Evolutionary conservation across 2,797 vertebrate species (phyloP), one percentile per base, ranked within the genome.

Genomic region (Notolepis coatsorum): DNA sequence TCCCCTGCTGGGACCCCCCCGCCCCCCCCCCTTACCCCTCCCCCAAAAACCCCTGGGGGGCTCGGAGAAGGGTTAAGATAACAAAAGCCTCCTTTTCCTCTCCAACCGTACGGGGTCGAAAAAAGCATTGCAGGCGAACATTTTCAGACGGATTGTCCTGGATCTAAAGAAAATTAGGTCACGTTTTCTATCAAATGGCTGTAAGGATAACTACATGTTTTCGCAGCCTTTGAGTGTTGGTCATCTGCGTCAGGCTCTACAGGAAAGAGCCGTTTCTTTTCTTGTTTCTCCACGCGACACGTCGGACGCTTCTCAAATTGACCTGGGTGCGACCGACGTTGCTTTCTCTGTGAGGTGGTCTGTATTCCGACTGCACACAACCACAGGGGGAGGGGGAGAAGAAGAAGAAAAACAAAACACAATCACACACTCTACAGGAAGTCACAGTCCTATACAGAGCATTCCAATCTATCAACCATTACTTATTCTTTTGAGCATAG

Each of bases 1-100:
- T 72, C 74, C 78, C 83, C 80, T 71, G 41, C 81, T 86, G 80
- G 48, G 74, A 70, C 79, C 49, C 80, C 61, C 51, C 45, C 17
- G 41, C 67, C 56, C 23, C 10, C 23, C 17, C 59, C 55, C 10
- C n/a, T n/a, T n/a, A n/a, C n/a, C 50, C 43, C 66, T 71, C 55
- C 66, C 43, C 52, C 71, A 64, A 66, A 46, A 73, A 21, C 58
- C 71, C 68, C 7, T 5, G 53, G 69, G 79, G 73, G 69, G 28
- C 61, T 45, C 65, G 71, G 33, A 62, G 61, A 63, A 75, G 52
- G 61, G 15, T 9, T 49, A 64, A 73, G 43, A 74, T 66, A 75
- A 84, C 75, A 87, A 82, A 76, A 33, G 45, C 57, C 35, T 56
- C 1, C 0, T 67, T 69, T 75, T 43, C 37, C 61, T 71, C 57